Percentiles rank a stretch among this genome's conserved stretches.
These are phyloP conservation scores for Discoglossus pictus DNA, from an alignment of 2,797 vertebrate species.

Conservation along the genomic window DNA sequence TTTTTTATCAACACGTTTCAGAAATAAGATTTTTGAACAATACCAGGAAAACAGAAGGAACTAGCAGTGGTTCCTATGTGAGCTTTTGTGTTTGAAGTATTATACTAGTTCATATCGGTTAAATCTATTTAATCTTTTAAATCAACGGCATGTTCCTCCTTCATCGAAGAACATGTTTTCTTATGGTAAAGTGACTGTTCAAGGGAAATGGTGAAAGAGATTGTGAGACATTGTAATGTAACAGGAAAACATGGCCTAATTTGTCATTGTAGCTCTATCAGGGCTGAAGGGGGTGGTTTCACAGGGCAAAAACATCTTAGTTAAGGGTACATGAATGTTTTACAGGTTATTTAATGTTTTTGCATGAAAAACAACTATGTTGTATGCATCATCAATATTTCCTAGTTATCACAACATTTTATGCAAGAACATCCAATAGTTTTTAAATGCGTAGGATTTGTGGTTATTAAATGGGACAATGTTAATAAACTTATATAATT, in stretches of 20 bases:
- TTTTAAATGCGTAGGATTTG: too few species aligned
- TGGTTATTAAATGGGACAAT: too few species aligned
- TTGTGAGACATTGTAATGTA: neutral
- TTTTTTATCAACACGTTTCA: too few species aligned
- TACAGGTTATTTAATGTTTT: too few species aligned
- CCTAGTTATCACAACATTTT: too few species aligned
- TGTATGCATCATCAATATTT: too few species aligned
- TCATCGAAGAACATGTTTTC: neutral
- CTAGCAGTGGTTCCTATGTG: neutral
- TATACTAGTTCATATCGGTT: neutral
- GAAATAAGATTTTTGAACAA: slow-evolving; percentile 6
- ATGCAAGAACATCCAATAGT: too few species aligned
- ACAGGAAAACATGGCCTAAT: slow-evolving; percentile 7
- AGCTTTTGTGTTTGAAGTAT: neutral
- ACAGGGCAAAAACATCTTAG: too few species aligned
- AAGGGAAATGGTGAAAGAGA: slow-evolving; percentile 1
- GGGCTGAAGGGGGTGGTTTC: too few species aligned
- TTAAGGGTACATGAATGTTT: too few species aligned
- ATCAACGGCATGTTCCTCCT: neutral
- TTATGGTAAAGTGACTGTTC: slow-evolving; percentile 9
- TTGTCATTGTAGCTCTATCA: neutral
- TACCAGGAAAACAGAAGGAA: slow-evolving; percentile 10
- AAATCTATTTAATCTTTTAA: slow-evolving; percentile 7
- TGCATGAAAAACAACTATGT: too few species aligned
- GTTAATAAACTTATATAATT: too few species aligned